Conservation (phyloP, 2,113 vertebrate genomes). For the Menura novaehollandiae region DNA sequence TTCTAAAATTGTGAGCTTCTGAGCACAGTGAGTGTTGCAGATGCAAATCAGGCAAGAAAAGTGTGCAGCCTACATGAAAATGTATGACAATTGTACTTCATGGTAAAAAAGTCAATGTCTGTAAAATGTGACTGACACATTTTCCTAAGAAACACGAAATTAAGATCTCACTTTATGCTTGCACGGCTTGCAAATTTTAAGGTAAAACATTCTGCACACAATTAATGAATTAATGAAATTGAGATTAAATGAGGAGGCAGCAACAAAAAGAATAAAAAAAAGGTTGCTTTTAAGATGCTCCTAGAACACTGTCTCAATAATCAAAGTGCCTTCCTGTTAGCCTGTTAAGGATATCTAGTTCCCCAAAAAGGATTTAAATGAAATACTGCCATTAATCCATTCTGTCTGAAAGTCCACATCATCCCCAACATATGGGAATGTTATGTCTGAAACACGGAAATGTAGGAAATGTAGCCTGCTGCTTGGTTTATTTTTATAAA, state of each 20-base stretch:
- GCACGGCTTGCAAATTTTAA: background rate
- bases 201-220: background rate
- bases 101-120: background rate
- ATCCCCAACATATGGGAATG: background rate
- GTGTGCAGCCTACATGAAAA: background rate
- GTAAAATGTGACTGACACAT: background rate
- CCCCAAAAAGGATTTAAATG: background rate
- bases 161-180: background rate
- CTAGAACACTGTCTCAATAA: background rate
- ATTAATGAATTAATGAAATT: background rate
- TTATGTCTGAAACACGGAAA: conserved; percentile 41
- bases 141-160: background rate
- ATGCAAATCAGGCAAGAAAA: background rate
- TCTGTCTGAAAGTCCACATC: background rate
- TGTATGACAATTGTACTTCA: background rate
- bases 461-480: conserved; percentile 15
- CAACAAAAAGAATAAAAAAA: background rate
- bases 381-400: conserved; percentile 14
- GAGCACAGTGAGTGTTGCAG: background rate
- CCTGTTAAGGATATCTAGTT: background rate
- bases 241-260: background rate
- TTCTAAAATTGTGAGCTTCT: background rate
- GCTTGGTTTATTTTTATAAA: conserved; percentile 9
- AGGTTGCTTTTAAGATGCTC: background rate
- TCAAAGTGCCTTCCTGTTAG: background rate